phyloP scores from a whole-genome alignment of 2,888 invertebrate genomes.

The Pandemis heparana region DNA sequence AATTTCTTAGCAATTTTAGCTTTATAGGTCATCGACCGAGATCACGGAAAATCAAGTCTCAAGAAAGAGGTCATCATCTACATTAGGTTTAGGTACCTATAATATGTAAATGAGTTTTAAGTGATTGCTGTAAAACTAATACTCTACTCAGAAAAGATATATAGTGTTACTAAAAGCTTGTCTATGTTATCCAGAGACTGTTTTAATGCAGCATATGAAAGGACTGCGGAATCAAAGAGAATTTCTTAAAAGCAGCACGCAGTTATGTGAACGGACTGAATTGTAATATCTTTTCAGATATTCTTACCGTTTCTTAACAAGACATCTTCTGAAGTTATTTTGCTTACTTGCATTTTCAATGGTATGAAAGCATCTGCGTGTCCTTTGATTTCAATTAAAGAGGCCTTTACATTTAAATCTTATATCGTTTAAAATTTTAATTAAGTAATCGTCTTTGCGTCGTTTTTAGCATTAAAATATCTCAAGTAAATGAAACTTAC shows the following conservation, averaged over 20 bases:
- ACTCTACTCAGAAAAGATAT: neutral
- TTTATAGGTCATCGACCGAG: too few species aligned
- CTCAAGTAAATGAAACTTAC: too few species aligned
- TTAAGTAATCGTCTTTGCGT: too few species aligned
- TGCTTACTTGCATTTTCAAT: conserved; percentile 14
- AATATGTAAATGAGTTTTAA: too few species aligned
- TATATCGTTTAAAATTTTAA: neutral
- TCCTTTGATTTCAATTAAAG: neutral
- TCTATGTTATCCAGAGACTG: neutral
- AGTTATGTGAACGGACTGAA: conserved; percentile 21
- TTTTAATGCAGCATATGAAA: conserved; percentile 20
- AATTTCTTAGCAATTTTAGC: too few species aligned
- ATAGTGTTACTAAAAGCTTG: neutral
- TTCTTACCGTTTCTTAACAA: conserved; percentile 6
- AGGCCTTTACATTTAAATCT: neutral
- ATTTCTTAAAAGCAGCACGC: conserved; percentile 18
- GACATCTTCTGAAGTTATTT: neutral
- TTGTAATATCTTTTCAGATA: conserved; percentile 24
- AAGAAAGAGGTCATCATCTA: too few species aligned
- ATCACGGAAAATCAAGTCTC: neutral
- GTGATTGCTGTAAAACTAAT: neutral
- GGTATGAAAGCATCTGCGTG: neutral
- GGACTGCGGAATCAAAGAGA: conserved; percentile 28
- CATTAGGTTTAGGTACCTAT: too few species aligned
- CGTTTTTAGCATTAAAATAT: neutral